A percentile compares a stretch with the other conserved stretches of the same genome.
Conservation (phyloP, 1,140 invertebrate species). For the Liolophura sinensis region DNA sequence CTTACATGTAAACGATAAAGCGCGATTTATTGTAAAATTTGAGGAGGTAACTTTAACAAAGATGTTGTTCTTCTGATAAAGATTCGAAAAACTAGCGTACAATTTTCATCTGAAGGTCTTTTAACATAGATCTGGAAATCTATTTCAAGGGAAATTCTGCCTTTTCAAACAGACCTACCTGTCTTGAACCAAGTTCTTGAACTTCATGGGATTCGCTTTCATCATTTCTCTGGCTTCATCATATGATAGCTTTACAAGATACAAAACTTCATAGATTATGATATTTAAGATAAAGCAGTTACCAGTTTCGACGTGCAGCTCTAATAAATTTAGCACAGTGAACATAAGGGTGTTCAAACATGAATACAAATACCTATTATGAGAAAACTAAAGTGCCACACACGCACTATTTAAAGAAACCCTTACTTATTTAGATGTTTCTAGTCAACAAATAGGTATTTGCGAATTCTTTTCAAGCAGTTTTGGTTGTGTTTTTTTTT, state of each 20-base stretch:
- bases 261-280: conserved; percentile 6
- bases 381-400: too few species aligned
- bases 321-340: too few species aligned
- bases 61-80: neutral
- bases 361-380: too few species aligned
- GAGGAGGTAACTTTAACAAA: neutral
- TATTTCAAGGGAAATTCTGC: neutral
- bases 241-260: conserved; percentile 50
- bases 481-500: too few species aligned
- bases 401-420: too few species aligned
- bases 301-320: too few species aligned
- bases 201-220: conserved; percentile 62
- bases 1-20: conserved; percentile 46
- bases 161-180: conserved; percentile 54
- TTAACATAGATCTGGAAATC: neutral
- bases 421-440: too few species aligned
- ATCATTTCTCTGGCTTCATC: conserved; percentile 63
- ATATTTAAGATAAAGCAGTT: neutral
- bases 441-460: too few species aligned
- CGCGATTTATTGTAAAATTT: neutral
- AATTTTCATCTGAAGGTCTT: too few species aligned
- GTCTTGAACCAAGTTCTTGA: conserved; percentile 65
- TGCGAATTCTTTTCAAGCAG: too few species aligned
- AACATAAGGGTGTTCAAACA: too few species aligned
- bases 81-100: neutral